Percentiles rank a stretch among this genome's conserved stretches.
Conservation (phyloP, 1,140 invertebrate genomes). For the Hylaeus anthracinus region DNA sequence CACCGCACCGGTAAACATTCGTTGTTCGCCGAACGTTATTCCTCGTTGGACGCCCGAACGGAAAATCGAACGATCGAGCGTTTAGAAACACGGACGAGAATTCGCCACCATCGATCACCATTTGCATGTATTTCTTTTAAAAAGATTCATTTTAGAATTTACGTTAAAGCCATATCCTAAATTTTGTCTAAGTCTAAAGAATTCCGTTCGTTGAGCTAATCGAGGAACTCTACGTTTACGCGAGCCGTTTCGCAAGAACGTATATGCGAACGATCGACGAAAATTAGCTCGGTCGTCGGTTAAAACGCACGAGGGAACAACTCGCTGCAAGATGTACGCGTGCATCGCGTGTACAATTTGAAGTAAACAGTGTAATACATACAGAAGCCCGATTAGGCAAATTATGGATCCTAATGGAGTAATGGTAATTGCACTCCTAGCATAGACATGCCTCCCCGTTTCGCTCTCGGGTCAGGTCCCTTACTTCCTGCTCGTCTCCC, state of each 20-base stretch:
- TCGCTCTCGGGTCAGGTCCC: background rate
- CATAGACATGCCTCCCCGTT: constrained; percentile 24
- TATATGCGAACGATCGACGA: background rate
- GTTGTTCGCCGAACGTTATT: constrained; percentile 24
- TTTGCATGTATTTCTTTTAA: background rate
- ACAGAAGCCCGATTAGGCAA: constrained; percentile 42
- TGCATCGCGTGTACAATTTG: constrained; percentile 15
- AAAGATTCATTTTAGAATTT: too few relatives aligned
- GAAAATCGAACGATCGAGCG: constrained; percentile 47
- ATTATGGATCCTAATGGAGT: constrained; percentile 64
- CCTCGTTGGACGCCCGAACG: background rate
- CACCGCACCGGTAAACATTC: constrained; percentile 9
- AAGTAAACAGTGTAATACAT: constrained; percentile 36
- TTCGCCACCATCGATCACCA: background rate
- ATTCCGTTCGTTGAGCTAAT: too few relatives aligned
- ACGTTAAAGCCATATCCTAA: too few relatives aligned
- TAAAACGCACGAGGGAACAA: constrained; percentile 21
- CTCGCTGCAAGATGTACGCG: background rate
- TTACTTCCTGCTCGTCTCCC: constrained; percentile 1
- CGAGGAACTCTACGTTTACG: too few relatives aligned
- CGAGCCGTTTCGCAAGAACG: too few relatives aligned
- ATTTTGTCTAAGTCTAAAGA: too few relatives aligned
- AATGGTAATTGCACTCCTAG: constrained; percentile 58
- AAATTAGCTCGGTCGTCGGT: constrained; percentile 23
- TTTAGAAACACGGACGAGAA: constrained; percentile 3